Percentiles rank a stretch among this genome's conserved stretches.
Evolutionary conservation across 2,113 vertebrate genomes (phyloP).

Genomic region (Hiodon alosoides): DNA sequence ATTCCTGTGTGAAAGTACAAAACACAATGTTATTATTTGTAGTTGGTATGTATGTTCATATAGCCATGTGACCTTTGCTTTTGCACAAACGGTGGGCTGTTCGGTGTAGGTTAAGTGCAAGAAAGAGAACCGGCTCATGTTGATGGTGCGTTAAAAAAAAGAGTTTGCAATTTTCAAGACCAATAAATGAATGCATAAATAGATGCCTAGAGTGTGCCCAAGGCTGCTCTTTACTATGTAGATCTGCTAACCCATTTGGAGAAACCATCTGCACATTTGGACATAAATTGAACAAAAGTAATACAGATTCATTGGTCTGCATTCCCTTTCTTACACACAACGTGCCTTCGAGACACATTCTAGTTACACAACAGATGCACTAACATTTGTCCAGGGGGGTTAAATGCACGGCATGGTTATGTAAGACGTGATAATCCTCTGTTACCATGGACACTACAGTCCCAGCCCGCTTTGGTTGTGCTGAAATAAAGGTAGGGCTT

Average conservation of each 20-base stretch:
- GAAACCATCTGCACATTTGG: neutral
- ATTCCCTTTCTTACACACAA: constrained; percentile 24
- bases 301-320: neutral
- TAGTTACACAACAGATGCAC: constrained; percentile 42
- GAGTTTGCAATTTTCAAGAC: neutral
- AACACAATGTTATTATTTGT: too few relatives aligned
- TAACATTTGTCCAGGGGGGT: constrained; percentile 49
- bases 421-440: constrained; percentile 58
- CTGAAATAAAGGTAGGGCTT: constrained; percentile 42
- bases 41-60: too few relatives aligned
- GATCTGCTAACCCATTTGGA: neutral
- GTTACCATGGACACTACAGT: constrained; percentile 57
- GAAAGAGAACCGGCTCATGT: neutral
- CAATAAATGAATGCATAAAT: neutral
- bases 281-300: neutral
- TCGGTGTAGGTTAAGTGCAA: neutral
- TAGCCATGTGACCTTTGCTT: too few relatives aligned
- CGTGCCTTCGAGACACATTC: constrained; percentile 27
- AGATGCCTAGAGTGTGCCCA: neutral
- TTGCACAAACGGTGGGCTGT: too few relatives aligned
- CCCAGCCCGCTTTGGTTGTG: constrained; percentile 42
- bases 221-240: too few relatives aligned
- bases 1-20: too few relatives aligned
- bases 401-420: constrained; percentile 54
- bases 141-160: neutral